Conservation (phyloP, 2,797 vertebrate genomes). For the Acridotheres tristis region DNA sequence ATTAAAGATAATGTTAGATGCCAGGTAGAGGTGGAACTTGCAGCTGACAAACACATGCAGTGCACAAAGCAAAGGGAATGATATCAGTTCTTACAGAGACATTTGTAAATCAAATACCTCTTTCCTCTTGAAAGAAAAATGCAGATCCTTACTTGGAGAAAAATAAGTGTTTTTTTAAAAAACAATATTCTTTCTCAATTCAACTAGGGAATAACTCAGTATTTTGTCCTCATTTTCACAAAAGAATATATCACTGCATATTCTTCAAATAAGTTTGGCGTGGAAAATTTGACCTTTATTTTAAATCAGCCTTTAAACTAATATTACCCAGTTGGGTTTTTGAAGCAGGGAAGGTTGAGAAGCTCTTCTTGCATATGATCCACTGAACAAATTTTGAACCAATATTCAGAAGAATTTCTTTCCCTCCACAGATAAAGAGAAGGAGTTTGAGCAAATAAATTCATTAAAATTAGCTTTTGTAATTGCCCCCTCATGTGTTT, state of each 20-base stretch:
- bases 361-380: neutral
- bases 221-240: neutral
- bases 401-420: neutral
- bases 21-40: neutral
- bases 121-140: neutral
- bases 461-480: neutral
- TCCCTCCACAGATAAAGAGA: neutral
- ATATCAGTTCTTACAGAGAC: neutral
- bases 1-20: neutral
- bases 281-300: neutral
- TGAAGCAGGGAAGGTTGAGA: neutral
- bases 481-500: neutral
- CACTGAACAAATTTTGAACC: neutral
- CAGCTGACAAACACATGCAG: neutral
- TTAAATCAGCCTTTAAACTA: neutral
- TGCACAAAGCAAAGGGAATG: neutral
- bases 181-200: neutral
- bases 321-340: neutral
- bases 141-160: neutral
- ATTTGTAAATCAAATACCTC: neutral
- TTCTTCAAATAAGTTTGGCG: neutral
- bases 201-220: neutral
- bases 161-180: neutral
- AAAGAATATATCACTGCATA: neutral
- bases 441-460: neutral